Evolutionary conservation across 2,888 invertebrate genomes (phyloP).

Genomic region (Sinelater perroti): DNA sequence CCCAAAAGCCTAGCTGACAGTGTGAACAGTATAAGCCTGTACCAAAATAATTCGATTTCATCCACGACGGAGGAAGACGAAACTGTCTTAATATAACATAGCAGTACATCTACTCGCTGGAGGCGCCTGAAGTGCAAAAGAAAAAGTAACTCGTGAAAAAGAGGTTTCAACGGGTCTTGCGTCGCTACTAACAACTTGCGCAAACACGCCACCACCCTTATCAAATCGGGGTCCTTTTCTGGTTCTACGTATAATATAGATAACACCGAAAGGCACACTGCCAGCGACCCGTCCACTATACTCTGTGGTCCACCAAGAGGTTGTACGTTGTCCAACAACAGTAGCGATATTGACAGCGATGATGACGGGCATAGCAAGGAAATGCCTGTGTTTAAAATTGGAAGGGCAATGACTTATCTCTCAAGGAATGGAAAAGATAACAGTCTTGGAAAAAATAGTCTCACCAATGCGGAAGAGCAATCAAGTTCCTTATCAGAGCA

Average conservation of each 20-base stretch:
- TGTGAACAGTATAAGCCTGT: constrained; percentile 49
- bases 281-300: constrained; percentile 71
- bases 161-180: constrained; percentile 23
- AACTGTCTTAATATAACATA: constrained; percentile 61
- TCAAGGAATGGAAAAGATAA: constrained; percentile 56
- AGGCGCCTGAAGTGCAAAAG: constrained; percentile 54
- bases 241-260: constrained; percentile 67
- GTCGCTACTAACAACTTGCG: constrained; percentile 17
- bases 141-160: constrained; percentile 41
- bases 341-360: constrained; percentile 75
- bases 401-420: constrained; percentile 61
- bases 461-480: constrained; percentile 74
- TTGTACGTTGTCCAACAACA: constrained; percentile 67
- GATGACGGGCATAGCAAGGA: constrained; percentile 62
- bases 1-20: constrained; percentile 51
- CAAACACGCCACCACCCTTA: constrained; percentile 61
- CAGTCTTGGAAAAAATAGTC: constrained; percentile 65
- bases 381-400: constrained; percentile 73
- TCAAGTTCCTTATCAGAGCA: constrained; percentile 89
- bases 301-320: constrained; percentile 64
- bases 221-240: constrained; percentile 80
- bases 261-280: constrained; percentile 67
- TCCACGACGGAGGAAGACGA: constrained; percentile 65
- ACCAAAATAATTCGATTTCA: constrained; percentile 62
- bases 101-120: constrained; percentile 53